Evolutionary conservation across 2,888 invertebrate genomes (phyloP), one percentile per base, ranked within the genome.

Genomic region (Reticulitermes lucifugus): DNA sequence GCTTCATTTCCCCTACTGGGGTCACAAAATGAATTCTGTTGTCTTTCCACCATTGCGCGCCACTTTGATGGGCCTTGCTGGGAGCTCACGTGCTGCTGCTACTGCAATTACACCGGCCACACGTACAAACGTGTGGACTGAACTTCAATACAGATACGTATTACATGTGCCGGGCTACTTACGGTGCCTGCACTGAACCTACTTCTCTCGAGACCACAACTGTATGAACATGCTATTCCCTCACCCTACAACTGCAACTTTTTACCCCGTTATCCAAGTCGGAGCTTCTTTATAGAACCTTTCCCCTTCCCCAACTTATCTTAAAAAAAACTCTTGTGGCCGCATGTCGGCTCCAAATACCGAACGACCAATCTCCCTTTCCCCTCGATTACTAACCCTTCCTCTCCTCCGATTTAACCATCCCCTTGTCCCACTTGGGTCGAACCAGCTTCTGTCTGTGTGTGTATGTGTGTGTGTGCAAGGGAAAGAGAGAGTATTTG

Each of bases 341-440:
- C 51, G 25, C 29, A 79, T 55, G 79, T 79, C 79, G 79, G 79
- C 79, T 51, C 79, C 25, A 79, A 79, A 79, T 51, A 55, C 79
- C 51, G 43, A 79, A 79, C 79, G 25, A 51, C 46, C 25, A 51
- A 51, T 29, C 65, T 65, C 65, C n/a, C 25, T 25, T 51, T 35
- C 79, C 79, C 51, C 46, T 79, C n/a, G 46, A 65, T 65, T 65
- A 65, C 65, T 22, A 79, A 25, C 79, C 43, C 79, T 77, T 77
- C 55, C 46, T 46, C 51, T 43, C 55, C 79, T 25, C 51, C n/a
- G 51, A 79, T 79, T 51, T 79, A 79, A 43, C 79, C 41, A 43
- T 51, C 79, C 79, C 46, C 51, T 79, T 51, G 51, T 79, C 51
- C 29, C 51, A 14, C 43, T n/a, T 51, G 25, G 79, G 51, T n/a